Evolutionary conservation across 2,888 invertebrate species (phyloP), one percentile per base, ranked within the genome.

Genomic region (Drosophila demipolita): DNA sequence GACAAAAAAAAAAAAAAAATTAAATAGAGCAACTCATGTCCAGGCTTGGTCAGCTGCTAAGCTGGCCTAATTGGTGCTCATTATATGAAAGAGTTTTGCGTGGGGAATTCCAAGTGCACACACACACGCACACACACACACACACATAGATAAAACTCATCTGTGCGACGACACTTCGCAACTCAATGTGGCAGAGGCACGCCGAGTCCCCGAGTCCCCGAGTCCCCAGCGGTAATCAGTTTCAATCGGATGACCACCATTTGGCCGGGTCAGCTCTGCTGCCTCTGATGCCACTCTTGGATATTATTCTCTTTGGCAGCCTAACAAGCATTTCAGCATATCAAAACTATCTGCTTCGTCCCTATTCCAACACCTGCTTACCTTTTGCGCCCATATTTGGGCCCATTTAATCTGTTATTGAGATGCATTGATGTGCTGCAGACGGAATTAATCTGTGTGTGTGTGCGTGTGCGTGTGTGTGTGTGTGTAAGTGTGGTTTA

Each of bases 71-170:
- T 85, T 85, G 85, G 73, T 66, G 70, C 85, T 87, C 85, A 87
- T 85, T 85, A 89, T 87, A 73, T 82, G 68, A 85, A 85, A 85
- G 89, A 85, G 89, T 85, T 85, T 84, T 80, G 89, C 83, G 62
- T 87, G 68, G 85, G 82, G 89, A 82, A 89, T 81, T 73, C 89
- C 42, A 78, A 80, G 86, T 66, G 75, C 75, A 73, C 63, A 85
- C 70, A 81, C n/a, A 78, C 75, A 73, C 63, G 82, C 74, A 81
- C n/a, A 11, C 4, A 33, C 6, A 20, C 5, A 52, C 29, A 52
- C 6, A 11, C 11, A 26, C 1, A 48, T 1, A 17, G 20, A 54
- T 36, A 71, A 80, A 78, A 72, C 64, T 88, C 80, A 75, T 83
- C 71, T 77, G 83, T 73, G 70, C 53, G 33, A 26, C 23, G 42